Evolutionary conservation across 2,888 invertebrate genomes (phyloP).

Genomic region (Drosophila paracracens): DNA sequence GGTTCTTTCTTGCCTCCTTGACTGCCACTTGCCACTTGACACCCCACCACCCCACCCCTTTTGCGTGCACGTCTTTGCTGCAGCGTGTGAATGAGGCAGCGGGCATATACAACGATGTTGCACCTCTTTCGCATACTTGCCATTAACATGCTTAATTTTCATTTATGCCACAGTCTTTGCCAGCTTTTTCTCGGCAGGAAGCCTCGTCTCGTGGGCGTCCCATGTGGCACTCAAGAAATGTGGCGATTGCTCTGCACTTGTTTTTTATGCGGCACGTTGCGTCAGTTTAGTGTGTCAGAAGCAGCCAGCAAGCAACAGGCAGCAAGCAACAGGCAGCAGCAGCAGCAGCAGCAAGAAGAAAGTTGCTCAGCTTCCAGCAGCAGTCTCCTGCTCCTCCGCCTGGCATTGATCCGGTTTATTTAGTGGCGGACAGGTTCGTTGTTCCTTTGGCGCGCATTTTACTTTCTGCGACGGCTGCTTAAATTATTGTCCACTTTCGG

Average conservation of each 20-base stretch:
- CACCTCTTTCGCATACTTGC: conserved; percentile 31
- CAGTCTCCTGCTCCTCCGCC: conserved; percentile 18
- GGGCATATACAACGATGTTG: not conserved
- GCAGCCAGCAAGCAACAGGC: conserved; percentile 43
- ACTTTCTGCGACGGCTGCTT: conserved; percentile 75
- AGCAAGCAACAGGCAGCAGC: not conserved
- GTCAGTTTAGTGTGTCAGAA: conserved; percentile 82
- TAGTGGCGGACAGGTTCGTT: conserved; percentile 72
- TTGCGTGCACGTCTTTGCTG: conserved; percentile 18
- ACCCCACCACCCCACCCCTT: not conserved
- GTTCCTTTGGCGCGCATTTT: conserved; percentile 63
- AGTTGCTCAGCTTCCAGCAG: conserved; percentile 61
- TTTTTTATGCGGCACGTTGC: conserved; percentile 72
- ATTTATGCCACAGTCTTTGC: conserved; percentile 56
- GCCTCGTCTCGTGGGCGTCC: conserved; percentile 71
- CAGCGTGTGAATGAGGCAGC: conserved; percentile 65
- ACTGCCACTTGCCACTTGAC: not conserved
- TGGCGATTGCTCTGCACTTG: conserved; percentile 65
- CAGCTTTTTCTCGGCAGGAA: conserved; percentile 67
- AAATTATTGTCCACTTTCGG: conserved; percentile 80
- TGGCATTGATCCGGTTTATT: conserved; percentile 73
- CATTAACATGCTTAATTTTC: conserved; percentile 76
- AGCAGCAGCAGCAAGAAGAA: conserved; percentile 62
- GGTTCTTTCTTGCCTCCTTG: conserved; percentile 65
- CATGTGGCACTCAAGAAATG: conserved; percentile 31